Conservation (phyloP, 2,888 invertebrate genomes). For the Conops quadrifasciatus region DNA sequence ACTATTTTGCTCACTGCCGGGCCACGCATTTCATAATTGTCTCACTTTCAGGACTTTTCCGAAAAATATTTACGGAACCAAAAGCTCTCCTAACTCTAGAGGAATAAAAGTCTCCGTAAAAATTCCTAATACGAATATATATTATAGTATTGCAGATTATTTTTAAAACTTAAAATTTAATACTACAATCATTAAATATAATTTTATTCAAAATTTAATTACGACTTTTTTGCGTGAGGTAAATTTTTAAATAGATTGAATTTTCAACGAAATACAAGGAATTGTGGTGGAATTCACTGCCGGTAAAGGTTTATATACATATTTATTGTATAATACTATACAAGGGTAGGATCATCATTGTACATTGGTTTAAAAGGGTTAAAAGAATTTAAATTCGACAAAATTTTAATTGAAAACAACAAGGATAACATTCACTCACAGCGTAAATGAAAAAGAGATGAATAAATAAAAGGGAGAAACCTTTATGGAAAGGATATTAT, state of each 20-base stretch:
- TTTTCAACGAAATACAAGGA: no score
- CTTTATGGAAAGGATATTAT: slow-evolving; percentile 5
- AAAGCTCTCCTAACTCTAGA: background rate
- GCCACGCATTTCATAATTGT: slow-evolving; percentile 62
- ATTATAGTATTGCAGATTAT: no score
- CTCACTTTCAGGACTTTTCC: background rate
- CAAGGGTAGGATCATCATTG: no score
- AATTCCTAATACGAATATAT: background rate
- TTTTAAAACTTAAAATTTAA: no score
- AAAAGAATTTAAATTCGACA: background rate
- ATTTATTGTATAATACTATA: no score
- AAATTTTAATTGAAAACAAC: slow-evolving; percentile 6
- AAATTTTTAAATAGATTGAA: no score
- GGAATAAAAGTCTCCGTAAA: background rate
- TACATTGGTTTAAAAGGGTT: background rate
- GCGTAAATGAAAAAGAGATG: slow-evolving; percentile 4
- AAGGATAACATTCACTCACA: slow-evolving; percentile 22
- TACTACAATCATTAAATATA: background rate
- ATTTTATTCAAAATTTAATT: no score
- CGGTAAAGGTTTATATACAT: no score
- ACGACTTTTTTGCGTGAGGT: no score
- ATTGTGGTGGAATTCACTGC: no score
- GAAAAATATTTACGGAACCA: background rate
- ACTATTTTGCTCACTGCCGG: slow-evolving; percentile 55
- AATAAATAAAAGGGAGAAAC: background rate